Evolutionary conservation across 2,113 vertebrate genomes (phyloP).

Genomic region (Megaptera novaeangliae): DNA sequence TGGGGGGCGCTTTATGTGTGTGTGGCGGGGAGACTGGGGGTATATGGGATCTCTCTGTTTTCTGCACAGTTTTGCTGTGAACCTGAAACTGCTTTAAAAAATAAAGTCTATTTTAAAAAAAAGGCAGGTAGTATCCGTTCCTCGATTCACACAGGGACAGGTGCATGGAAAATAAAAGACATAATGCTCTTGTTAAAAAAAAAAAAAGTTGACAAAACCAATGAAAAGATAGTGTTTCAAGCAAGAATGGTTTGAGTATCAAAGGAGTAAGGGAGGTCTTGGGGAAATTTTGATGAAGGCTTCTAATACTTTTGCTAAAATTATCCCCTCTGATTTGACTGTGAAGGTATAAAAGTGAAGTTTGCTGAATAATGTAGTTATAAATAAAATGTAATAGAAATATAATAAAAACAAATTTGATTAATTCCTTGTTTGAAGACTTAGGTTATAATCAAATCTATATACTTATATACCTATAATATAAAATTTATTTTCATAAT

Average conservation of each 20-base stretch:
- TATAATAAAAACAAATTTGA: not conserved
- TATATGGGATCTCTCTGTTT: not conserved
- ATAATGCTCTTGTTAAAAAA: not conserved
- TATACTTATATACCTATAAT: not conserved
- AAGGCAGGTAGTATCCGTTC: not conserved
- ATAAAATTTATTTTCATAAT: not conserved
- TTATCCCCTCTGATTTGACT: not conserved
- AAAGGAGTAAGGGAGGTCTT: not conserved
- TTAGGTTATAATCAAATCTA: not conserved
- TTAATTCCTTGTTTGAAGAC: not conserved
- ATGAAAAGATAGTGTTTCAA: not conserved
- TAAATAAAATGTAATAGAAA: not conserved
- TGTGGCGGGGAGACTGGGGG: not conserved
- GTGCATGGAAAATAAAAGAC: not conserved
- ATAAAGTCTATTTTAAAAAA: not conserved
- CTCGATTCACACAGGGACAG: not conserved
- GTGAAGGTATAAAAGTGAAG: not conserved
- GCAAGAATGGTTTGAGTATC: not conserved
- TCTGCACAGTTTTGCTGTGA: not conserved
- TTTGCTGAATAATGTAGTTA: not conserved
- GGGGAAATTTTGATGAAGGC: not conserved
- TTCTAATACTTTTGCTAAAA: not conserved
- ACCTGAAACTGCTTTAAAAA: not conserved
- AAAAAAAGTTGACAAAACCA: not conserved
- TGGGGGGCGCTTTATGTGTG: not conserved